phyloP scores from a whole-genome alignment of 1,140 invertebrate genomes.

The Papilio dardanus region DNA sequence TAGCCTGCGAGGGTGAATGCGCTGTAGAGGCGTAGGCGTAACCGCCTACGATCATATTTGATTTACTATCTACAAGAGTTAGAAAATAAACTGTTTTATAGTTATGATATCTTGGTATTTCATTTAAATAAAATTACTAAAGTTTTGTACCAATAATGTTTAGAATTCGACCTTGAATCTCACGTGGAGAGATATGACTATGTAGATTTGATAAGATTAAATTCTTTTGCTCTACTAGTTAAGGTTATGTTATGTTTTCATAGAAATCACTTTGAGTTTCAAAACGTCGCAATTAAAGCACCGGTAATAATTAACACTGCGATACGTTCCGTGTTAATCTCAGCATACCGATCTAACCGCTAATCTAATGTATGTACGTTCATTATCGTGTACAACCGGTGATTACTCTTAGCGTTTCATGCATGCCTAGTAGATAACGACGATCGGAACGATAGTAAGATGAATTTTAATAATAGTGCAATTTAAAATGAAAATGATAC shows the following conservation, averaged over 20 bases:
- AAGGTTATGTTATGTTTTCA: background rate
- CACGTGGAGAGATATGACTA: background rate
- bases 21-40: background rate
- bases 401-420: conserved; percentile 22
- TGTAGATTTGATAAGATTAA: conserved; percentile 1
- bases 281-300: background rate
- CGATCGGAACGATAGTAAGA: conserved; percentile 23
- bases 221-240: background rate
- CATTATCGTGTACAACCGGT: conserved; percentile 17
- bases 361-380: conserved; percentile 17
- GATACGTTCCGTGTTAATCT: conserved; percentile 7
- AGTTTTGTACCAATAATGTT: background rate
- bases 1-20: background rate
- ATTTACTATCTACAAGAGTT: background rate
- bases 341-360: conserved; percentile 15
- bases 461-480: conserved; percentile 17
- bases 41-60: conserved; percentile 5
- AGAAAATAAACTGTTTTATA: background rate
- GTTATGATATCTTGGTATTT: background rate
- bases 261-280: background rate
- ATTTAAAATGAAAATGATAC: conserved; percentile 1
- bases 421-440: conserved; percentile 21
- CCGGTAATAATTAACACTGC: background rate
- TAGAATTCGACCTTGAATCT: background rate
- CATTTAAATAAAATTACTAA: background rate